Percentiles rank a stretch among this genome's conserved stretches.
phyloP scores from a whole-genome alignment of 2,113 vertebrate genomes.

The Hystrix cristata region DNA sequence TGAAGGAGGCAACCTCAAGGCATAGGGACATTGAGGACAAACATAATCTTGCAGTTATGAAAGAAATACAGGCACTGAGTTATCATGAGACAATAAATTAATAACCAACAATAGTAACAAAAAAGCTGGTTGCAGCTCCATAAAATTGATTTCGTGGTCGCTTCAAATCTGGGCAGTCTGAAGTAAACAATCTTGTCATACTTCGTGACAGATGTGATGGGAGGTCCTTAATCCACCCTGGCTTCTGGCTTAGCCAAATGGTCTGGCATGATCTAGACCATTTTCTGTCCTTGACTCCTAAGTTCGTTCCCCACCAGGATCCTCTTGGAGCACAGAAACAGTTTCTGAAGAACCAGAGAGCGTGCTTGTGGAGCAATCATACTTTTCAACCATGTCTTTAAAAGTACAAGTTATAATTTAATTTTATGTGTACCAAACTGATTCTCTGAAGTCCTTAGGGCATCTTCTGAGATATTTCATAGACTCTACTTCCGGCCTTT shows the following conservation, averaged over 20 bases:
- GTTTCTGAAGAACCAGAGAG: background rate
- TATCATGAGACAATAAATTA: background rate
- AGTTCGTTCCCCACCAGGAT: background rate
- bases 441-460: background rate
- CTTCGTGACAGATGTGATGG: background rate
- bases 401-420: background rate
- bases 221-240: background rate
- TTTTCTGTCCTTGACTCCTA: background rate
- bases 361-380: background rate
- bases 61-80: background rate
- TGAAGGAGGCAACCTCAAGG: background rate
- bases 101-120: background rate
- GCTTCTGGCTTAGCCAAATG: slow-evolving; percentile 36
- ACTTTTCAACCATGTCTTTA: background rate
- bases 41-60: background rate
- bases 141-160: slow-evolving; percentile 25
- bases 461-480: background rate
- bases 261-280: background rate
- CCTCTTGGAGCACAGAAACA: background rate
- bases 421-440: background rate
- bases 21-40: background rate
- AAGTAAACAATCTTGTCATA: background rate
- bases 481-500: background rate
- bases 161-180: slow-evolving; percentile 15
- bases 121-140: background rate